Percentiles rank a stretch among this genome's conserved stretches.
Evolutionary conservation across 1,140 invertebrate species (phyloP).

Genomic region (Medauroidea extradentata): DNA sequence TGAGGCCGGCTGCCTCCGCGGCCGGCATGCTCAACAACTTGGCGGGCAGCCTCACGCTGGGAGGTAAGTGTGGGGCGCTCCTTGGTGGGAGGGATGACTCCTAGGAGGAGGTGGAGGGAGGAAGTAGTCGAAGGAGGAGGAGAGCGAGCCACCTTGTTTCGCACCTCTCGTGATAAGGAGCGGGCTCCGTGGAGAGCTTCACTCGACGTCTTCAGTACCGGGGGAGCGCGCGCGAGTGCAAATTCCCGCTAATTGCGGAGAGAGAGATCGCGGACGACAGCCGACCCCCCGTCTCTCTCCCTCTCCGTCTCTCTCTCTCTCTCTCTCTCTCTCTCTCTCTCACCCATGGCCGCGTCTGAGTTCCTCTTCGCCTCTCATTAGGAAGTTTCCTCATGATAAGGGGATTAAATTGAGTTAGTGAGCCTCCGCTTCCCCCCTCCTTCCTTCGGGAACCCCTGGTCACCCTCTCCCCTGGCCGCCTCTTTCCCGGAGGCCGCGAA

Average conservation of each 20-base stretch:
- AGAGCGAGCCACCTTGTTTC: constrained; percentile 3
- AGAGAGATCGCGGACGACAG: neutral
- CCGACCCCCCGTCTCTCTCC: neutral
- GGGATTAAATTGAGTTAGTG: constrained; percentile 18
- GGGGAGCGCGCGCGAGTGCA: constrained; percentile 6
- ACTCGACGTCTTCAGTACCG: neutral
- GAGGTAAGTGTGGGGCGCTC: constrained; percentile 6
- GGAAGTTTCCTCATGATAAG: constrained; percentile 14
- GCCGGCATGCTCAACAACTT: constrained; percentile 35
- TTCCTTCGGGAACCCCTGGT: neutral
- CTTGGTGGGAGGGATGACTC: neutral
- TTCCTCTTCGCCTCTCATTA: constrained; percentile 8
- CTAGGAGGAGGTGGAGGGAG: neutral
- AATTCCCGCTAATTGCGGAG: constrained; percentile 15
- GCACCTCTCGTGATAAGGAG: constrained; percentile 2
- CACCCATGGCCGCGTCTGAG: neutral
- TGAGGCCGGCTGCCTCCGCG: constrained; percentile 23
- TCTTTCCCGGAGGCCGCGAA: no score
- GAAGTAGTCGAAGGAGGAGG: no score
- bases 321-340: constrained; percentile 3
- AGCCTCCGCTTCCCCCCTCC: no score
- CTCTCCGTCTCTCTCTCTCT: constrained; percentile 4
- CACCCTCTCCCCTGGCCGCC: no score
- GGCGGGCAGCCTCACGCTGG: neutral
- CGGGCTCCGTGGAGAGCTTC: neutral